Base-by-base conservation (phyloP, 1,140 invertebrate genomes). In the Batillaria attramentaria region DNA sequence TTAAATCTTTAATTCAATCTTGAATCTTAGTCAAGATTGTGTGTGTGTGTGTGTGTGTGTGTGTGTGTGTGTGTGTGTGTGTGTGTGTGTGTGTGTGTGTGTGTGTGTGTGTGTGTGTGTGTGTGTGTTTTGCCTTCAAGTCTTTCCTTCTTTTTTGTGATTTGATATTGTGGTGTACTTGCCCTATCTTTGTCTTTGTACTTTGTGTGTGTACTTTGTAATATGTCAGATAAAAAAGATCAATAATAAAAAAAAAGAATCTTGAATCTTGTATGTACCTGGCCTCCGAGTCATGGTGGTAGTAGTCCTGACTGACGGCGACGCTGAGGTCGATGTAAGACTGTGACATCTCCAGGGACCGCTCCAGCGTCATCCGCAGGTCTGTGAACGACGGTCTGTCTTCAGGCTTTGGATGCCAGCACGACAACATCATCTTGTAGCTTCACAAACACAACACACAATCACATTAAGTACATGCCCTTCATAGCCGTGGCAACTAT, bases 381-480 rank as follows among this genome's bases (percentile, higher is more conserved):
- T 94, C 93, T 0, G 93, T 92, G 86, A 98, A 98, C 39, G 94
- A 92, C 5, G 97, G 97, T 73, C 97, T 90, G 35, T 93, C 87
- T 1, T 92, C 92, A 0, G 97, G 96, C 83, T 95, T 94, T 3
- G 94, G 93, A 72, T 94, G 92, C 97, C 97, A 98, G 86, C 96
- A 97, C 54, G 94, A 93, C 3, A 93, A 84, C 96, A 98, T 97
- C 73, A 97, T 94, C 43, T 95, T 83, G 75, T 89, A 89, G 74
- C 88, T 88, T 79, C 41, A 79, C 41, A 70, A 39, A 77, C 33
- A 37, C 5, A 6, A 37, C 28, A 31, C 28, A 42, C 50, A 68
- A 33, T 3, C 24, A 1, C 0, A n/a, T 24, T 69, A 5, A 5
- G 5, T 31, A 16, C 2, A 41, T 24, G 6, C 28, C 24, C 3